These are phyloP conservation scores for Acridotheres tristis DNA, from an alignment of 2,797 vertebrate genomes.

Conservation along the genomic window DNA sequence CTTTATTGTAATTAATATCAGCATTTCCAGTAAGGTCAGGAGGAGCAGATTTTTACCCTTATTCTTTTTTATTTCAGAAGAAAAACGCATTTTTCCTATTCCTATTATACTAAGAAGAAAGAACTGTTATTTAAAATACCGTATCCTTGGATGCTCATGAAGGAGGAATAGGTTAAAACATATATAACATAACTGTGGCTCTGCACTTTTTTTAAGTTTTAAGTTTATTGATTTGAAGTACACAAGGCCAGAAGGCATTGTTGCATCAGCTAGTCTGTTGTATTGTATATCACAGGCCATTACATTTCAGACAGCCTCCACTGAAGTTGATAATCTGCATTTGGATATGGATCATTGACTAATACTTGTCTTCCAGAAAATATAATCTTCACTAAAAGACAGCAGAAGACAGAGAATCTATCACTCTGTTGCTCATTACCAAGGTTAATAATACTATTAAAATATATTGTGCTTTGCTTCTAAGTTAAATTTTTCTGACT, in stretches of 20 bases:
- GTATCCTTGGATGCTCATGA: not conserved
- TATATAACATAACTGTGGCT: not conserved
- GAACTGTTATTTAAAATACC: not conserved
- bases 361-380: not conserved
- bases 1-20: not conserved
- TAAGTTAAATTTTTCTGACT: not conserved
- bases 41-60: not conserved
- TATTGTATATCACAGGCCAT: not conserved
- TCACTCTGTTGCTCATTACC: not conserved
- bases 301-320: not conserved
- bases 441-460: not conserved
- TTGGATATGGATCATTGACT: not conserved
- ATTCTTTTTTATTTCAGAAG: not conserved
- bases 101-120: not conserved
- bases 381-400: not conserved
- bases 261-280: not conserved
- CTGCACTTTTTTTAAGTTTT: not conserved
- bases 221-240: not conserved
- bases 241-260: not conserved
- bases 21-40: not conserved
- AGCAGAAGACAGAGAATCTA: not conserved
- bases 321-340: not conserved
- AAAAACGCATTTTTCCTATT: not conserved
- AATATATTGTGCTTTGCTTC: not conserved
- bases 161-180: not conserved